phyloP scores from a whole-genome alignment of 2,797 vertebrate species.

The Enteromius thamalakanensis region DNA sequence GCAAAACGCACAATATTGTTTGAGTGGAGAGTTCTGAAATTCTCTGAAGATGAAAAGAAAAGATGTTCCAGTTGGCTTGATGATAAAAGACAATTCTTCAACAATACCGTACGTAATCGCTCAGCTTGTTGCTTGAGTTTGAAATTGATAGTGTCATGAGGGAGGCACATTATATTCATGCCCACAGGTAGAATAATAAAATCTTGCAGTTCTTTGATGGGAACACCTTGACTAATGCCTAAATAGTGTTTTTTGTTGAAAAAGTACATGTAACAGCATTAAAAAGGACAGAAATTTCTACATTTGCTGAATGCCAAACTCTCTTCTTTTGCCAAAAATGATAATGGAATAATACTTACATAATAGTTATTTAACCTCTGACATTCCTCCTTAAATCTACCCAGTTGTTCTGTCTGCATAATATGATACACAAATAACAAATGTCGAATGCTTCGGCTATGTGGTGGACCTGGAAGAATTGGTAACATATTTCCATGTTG shows the following conservation, averaged over 20 bases:
- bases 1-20: conserved; percentile 14
- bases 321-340: conserved; percentile 4
- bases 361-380: conserved; percentile 28
- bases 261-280: background rate
- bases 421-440: conserved; percentile 49
- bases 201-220: conserved; percentile 22
- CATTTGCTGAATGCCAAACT: conserved; percentile 4
- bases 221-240: conserved; percentile 27
- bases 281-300: background rate
- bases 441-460: conserved; percentile 51
- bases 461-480: conserved; percentile 49
- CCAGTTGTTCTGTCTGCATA: conserved; percentile 33
- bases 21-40: conserved; percentile 1
- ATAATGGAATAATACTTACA: conserved; percentile 31
- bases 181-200: conserved; percentile 2
- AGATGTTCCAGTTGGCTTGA: conserved; percentile 28
- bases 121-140: conserved; percentile 19
- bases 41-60: conserved; percentile 30
- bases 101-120: conserved; percentile 17
- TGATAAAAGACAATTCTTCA: conserved; percentile 16
- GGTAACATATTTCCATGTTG: conserved; percentile 57
- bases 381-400: conserved; percentile 34
- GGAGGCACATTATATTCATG: conserved; percentile 16
- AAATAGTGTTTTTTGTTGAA: conserved; percentile 7
- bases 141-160: conserved; percentile 22